These are phyloP conservation scores for Pterois miles DNA, from an alignment of 2,797 vertebrate genomes.

Conservation along the genomic window DNA sequence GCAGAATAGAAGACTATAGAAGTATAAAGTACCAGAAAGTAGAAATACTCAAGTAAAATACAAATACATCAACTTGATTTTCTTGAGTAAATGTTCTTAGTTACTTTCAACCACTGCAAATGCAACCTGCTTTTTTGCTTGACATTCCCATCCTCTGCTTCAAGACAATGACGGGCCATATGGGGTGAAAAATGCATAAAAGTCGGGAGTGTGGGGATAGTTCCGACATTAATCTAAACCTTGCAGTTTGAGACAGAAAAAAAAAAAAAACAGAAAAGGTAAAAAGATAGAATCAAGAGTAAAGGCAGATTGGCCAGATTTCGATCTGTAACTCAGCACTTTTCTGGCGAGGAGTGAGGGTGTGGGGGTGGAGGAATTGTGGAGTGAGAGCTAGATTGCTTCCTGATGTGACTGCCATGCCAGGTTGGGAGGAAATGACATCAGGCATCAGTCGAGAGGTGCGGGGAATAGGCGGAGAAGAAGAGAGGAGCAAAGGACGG, in stretches of 20 bases:
- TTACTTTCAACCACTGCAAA: neutral
- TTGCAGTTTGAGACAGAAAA: constrained; percentile 45
- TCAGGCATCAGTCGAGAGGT: constrained; percentile 36
- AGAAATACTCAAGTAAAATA: neutral
- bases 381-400: constrained; percentile 56
- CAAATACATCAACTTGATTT: neutral
- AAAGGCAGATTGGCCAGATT: constrained; percentile 67
- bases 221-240: constrained; percentile 55
- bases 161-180: constrained; percentile 16
- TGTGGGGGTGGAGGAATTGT: constrained; percentile 30
- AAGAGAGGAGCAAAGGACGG: neutral
- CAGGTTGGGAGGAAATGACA: constrained; percentile 62
- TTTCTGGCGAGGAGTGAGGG: constrained; percentile 50
- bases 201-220: constrained; percentile 10
- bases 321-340: constrained; percentile 72
- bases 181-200: constrained; percentile 33
- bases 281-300: constrained; percentile 63
- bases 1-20: neutral
- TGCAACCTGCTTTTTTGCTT: neutral
- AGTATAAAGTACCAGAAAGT: neutral
- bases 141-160: neutral
- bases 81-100: neutral
- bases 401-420: constrained; percentile 49
- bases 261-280: neutral
- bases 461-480: neutral